A percentile compares a stretch with the other conserved stretches of the same genome.
Conservation (phyloP, 2,888 invertebrate species). For the Microdon myrmicae region DNA sequence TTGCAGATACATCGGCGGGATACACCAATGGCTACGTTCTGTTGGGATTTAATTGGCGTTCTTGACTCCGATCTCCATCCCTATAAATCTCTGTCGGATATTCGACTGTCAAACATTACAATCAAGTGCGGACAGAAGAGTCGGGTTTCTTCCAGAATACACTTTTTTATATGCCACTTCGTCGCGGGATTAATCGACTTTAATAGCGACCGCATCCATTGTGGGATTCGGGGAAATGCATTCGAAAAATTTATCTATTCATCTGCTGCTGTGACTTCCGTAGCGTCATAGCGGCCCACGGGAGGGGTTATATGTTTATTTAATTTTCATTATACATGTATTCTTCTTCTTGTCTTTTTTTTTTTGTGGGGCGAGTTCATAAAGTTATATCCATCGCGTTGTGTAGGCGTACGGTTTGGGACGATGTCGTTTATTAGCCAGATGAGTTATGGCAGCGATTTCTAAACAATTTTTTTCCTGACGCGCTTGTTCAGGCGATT, state of each 20-base stretch:
- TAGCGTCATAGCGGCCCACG: conserved; percentile 4
- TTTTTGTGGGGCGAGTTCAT: too few species aligned
- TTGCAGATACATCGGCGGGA: conserved; percentile 2
- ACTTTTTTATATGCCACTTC: conserved; percentile 20
- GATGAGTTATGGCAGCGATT: too few species aligned
- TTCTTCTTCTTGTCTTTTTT: too few species aligned
- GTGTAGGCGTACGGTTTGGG: conserved; percentile 33
- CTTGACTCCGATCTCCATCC: not conserved
- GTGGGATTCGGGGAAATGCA: conserved; percentile 11
- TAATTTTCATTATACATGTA: conserved; percentile 37
- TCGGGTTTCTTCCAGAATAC: conserved; percentile 34
- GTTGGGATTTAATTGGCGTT: conserved; percentile 13
- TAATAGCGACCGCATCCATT: conserved; percentile 20
- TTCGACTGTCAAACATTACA: conserved; percentile 4
- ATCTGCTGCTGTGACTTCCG: conserved; percentile 28
- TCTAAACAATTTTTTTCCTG: too few species aligned
- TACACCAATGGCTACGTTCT: not conserved
- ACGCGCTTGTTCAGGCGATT: too few species aligned
- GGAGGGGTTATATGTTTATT: conserved; percentile 30
- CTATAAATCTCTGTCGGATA: conserved; percentile 1
- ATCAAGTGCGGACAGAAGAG: conserved; percentile 39
- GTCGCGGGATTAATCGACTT: conserved; percentile 22
- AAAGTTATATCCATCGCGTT: conserved; percentile 36
- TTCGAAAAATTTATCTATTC: conserved; percentile 40
- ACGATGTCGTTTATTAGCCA: conserved; percentile 30